Percentiles rank a stretch among this genome's conserved stretches.
Evolutionary conservation across 1,140 invertebrate genomes (phyloP).

Genomic region (Dendroctonus ponderosae): DNA sequence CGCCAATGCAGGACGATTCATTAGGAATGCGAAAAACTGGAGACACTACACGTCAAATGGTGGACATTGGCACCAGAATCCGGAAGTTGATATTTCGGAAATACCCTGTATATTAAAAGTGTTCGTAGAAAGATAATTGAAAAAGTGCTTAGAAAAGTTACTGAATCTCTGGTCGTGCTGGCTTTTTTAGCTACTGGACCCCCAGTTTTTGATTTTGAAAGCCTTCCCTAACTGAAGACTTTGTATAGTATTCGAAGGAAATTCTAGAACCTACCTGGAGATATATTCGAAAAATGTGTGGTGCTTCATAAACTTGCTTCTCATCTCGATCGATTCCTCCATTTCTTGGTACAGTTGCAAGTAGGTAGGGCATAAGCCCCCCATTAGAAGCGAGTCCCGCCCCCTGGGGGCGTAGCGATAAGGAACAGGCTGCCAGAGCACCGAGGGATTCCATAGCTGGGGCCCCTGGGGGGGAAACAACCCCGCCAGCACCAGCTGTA

Average conservation of each 20-base stretch:
- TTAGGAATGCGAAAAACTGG: too few species aligned
- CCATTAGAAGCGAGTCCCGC: constrained; percentile 31
- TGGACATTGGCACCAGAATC: too few species aligned
- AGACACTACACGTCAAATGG: too few species aligned
- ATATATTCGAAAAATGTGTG: constrained; percentile 36
- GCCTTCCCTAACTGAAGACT: too few species aligned
- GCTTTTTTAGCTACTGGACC: too few species aligned
- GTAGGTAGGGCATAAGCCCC: constrained; percentile 33
- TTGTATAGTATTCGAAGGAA: not conserved
- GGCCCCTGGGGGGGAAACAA: constrained; percentile 73
- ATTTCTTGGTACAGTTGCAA: constrained; percentile 25
- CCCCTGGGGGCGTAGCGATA: constrained; percentile 51
- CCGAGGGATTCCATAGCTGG: constrained; percentile 67
- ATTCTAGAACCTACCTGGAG: constrained; percentile 20
- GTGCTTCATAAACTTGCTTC: constrained; percentile 23
- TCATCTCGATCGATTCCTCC: constrained; percentile 3
- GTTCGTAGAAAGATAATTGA: too few species aligned
- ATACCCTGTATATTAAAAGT: too few species aligned
- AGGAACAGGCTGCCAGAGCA: constrained; percentile 85
- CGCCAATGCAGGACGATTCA: too few species aligned
- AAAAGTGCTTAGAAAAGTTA: too few species aligned
- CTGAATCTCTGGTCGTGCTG: too few species aligned
- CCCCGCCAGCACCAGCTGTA: constrained; percentile 74
- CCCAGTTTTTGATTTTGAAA: too few species aligned
- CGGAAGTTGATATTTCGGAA: too few species aligned